Percentiles rank a stretch among this genome's conserved stretches.
Evolutionary conservation across 1,140 invertebrate genomes (phyloP).

Genomic region (Prorops nasuta): DNA sequence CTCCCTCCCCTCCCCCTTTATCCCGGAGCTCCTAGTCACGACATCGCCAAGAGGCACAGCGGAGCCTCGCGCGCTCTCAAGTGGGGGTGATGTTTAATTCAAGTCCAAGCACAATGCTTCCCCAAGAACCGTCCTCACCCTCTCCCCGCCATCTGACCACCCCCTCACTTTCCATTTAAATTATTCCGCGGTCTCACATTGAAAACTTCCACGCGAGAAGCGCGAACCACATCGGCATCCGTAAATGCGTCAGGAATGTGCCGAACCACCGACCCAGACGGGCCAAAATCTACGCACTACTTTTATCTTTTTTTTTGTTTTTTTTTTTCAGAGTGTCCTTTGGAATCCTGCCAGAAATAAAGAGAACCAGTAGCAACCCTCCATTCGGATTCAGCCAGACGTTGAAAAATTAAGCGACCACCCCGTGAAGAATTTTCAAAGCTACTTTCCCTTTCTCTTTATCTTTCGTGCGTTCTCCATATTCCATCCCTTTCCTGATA

Average conservation of each 20-base stretch:
- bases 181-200: slow-evolving; percentile 32
- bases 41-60: slow-evolving; percentile 34
- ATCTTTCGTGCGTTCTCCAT: too few relatives aligned
- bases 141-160: neutral
- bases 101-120: slow-evolving; percentile 35
- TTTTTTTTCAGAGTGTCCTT: slow-evolving; percentile 19
- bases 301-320: too few relatives aligned
- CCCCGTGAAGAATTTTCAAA: slow-evolving; percentile 11
- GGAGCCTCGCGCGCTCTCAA: slow-evolving; percentile 25
- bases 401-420: slow-evolving; percentile 23
- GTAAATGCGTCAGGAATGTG: slow-evolving; percentile 11
- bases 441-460: neutral
- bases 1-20: slow-evolving; percentile 13
- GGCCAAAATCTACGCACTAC: slow-evolving; percentile 31
- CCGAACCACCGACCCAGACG: slow-evolving; percentile 24
- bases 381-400: neutral
- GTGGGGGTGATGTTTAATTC: slow-evolving; percentile 37
- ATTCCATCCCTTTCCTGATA: too few relatives aligned
- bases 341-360: too few relatives aligned
- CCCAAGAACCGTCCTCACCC: slow-evolving; percentile 26
- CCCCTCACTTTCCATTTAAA: slow-evolving; percentile 26
- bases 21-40: slow-evolving; percentile 32
- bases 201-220: slow-evolving; percentile 8
- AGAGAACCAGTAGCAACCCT: slow-evolving; percentile 3
- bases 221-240: neutral